Conservation (phyloP, 2,113 vertebrate species). For the Struthidea cinerea region DNA sequence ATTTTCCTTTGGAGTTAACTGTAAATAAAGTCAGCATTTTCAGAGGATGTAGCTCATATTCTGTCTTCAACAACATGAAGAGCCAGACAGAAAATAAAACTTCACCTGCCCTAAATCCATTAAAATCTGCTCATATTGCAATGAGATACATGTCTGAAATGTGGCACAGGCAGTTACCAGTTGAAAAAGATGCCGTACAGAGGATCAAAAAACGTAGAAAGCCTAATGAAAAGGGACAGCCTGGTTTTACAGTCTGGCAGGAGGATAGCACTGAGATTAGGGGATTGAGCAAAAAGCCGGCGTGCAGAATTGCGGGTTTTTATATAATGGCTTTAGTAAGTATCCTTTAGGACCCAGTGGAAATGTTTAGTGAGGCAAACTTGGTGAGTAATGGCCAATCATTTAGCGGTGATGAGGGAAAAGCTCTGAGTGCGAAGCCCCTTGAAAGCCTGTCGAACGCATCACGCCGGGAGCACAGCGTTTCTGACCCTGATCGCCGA, state of each 20-base stretch:
- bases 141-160: accelerated
- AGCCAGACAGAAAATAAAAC: not conserved
- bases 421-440: not conserved
- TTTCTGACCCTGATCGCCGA: not conserved
- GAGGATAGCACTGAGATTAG: conserved; percentile 60
- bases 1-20: not conserved
- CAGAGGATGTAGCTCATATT: not conserved
- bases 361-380: conserved; percentile 35
- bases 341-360: conserved; percentile 56
- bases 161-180: not conserved
- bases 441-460: not conserved
- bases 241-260: conserved; percentile 48
- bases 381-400: conserved; percentile 64
- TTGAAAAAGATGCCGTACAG: not conserved
- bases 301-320: conserved; percentile 28
- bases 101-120: not conserved
- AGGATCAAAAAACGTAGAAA: not conserved
- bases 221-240: conserved; percentile 36
- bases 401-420: not conserved
- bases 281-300: conserved; percentile 68
- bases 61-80: not conserved
- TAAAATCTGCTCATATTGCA: not conserved
- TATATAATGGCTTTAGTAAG: conserved; percentile 68
- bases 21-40: not conserved
- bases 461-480: not conserved